phyloP scores from a whole-genome alignment of 2,888 invertebrate genomes.

The Pristionchus maxplancki region DNA sequence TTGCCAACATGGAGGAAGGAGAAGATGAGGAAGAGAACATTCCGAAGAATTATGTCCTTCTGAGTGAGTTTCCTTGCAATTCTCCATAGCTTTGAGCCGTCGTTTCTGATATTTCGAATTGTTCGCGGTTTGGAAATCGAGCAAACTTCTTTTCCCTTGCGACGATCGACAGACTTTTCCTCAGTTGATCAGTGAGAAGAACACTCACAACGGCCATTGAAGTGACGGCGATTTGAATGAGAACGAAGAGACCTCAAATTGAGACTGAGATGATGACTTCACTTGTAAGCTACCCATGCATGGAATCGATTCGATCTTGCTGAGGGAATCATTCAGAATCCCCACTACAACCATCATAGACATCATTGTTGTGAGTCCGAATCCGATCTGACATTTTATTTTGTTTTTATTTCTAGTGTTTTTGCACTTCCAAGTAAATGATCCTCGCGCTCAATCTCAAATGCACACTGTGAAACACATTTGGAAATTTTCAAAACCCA shows the following conservation, averaged over 20 bases:
- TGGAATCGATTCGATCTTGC: slow-evolving; percentile 22
- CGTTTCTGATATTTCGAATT: not conserved
- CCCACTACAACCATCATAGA: slow-evolving; percentile 34
- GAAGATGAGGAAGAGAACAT: slow-evolving; percentile 8
- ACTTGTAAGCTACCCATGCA: slow-evolving; percentile 7
- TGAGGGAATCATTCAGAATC: slow-evolving; percentile 32
- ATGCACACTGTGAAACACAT: too few species aligned
- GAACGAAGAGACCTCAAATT: slow-evolving; percentile 20
- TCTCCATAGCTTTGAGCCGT: not conserved
- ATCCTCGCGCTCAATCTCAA: too few species aligned
- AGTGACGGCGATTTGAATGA: slow-evolving; percentile 32
- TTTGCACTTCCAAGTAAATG: too few species aligned
- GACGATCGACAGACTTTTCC: not conserved
- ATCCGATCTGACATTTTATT: not conserved
- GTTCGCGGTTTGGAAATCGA: not conserved
- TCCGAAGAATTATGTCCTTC: not conserved
- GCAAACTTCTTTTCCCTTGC: not conserved
- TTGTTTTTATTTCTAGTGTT: too few species aligned
- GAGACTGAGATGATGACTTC: not conserved
- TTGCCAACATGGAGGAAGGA: slow-evolving; percentile 19
- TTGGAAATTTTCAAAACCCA: not conserved
- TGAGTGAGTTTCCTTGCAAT: not conserved
- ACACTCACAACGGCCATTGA: not conserved
- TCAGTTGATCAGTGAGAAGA: not conserved
- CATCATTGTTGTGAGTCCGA: slow-evolving; percentile 35